These are phyloP conservation scores for Ophraella communa DNA, from an alignment of 2,888 invertebrate genomes.

Conservation along the genomic window DNA sequence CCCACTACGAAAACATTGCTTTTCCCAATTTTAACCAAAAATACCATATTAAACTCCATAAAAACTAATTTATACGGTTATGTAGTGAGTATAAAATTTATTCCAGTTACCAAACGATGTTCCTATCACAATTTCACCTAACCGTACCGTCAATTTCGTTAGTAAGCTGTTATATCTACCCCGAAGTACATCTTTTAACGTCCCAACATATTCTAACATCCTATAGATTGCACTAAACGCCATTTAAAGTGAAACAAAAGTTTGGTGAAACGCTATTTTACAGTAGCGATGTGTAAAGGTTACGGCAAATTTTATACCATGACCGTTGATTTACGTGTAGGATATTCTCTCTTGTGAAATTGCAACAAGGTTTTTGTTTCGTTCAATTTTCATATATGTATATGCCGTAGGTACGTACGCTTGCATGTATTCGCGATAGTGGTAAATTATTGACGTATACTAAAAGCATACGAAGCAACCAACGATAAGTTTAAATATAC, in stretches of 20 bases:
- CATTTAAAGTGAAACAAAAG: conserved; percentile 23
- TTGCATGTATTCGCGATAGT: not conserved
- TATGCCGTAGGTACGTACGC: not conserved
- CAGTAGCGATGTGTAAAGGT: conserved; percentile 19
- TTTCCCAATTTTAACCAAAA: no score
- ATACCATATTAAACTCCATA: no score
- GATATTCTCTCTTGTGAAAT: conserved; percentile 22
- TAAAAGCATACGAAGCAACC: not conserved
- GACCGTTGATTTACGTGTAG: conserved; percentile 28
- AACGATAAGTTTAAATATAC: no score
- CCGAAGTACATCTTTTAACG: conserved; percentile 23
- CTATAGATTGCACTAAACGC: conserved; percentile 28
- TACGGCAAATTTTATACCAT: conserved; percentile 25
- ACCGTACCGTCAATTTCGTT: not conserved
- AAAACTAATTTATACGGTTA: no score
- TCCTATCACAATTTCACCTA: no score
- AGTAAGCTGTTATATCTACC: not conserved
- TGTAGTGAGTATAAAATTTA: no score
- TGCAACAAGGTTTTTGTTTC: conserved; percentile 16
- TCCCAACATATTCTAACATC: conserved; percentile 20
- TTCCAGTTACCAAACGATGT: no score
- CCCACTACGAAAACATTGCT: no score
- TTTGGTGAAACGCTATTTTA: conserved; percentile 19
- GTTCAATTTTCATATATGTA: conserved; percentile 19
- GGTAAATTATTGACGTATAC: conserved; percentile 1